Evolutionary conservation across 2,888 invertebrate genomes (phyloP).

Genomic region (Idaea biselata): DNA sequence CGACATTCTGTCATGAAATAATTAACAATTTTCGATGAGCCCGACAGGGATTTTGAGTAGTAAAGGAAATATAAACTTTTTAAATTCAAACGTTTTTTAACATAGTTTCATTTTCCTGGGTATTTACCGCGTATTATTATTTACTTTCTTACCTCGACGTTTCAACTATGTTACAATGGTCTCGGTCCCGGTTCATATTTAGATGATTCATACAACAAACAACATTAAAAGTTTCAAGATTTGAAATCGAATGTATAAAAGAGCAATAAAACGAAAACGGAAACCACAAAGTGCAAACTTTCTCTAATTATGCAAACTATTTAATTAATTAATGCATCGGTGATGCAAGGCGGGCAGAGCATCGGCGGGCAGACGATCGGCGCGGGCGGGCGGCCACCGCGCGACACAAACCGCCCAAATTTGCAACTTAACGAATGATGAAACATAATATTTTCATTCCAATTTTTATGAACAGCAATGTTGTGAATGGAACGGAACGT

Average conservation of each 20-base stretch:
- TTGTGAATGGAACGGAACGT: constrained; percentile 58
- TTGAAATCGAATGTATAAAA: not conserved
- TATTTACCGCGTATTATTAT: too few relatives aligned
- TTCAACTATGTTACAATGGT: too few relatives aligned
- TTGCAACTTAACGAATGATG: constrained; percentile 53
- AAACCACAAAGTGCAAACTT: constrained; percentile 39
- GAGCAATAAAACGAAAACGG: constrained; percentile 9
- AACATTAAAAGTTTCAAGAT: too few relatives aligned
- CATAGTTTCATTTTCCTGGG: too few relatives aligned
- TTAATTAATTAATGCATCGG: constrained; percentile 40
- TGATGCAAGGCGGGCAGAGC: constrained; percentile 14
- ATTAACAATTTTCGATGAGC: too few relatives aligned
- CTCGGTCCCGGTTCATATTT: too few relatives aligned
- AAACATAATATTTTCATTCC: constrained; percentile 59
- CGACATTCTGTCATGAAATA: too few relatives aligned
- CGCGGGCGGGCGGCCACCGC: constrained; percentile 17
- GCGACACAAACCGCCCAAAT: constrained; percentile 61
- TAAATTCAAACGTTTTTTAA: too few relatives aligned
- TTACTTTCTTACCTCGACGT: too few relatives aligned
- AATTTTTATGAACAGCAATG: constrained; percentile 62
- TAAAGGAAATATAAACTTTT: too few relatives aligned
- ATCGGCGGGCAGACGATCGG: constrained; percentile 2
- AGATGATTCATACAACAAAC: too few relatives aligned
- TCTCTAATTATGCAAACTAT: constrained; percentile 54
- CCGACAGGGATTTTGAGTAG: too few relatives aligned